Conservation (phyloP, 2,888 invertebrate genomes). For the Trypoxylon attenuatum region DNA sequence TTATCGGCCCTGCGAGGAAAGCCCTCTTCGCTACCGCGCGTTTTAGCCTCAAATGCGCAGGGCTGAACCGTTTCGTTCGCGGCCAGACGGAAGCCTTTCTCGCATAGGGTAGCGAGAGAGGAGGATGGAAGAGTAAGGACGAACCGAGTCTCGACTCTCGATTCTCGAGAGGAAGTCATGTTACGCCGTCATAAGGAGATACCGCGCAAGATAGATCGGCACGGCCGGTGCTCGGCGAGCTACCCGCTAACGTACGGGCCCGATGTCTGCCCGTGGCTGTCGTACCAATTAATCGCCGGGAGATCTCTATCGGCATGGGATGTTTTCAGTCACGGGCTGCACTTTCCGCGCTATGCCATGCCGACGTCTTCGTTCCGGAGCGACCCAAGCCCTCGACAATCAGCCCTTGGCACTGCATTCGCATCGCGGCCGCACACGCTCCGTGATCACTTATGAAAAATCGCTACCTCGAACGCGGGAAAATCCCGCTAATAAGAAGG, state of each 20-base stretch:
- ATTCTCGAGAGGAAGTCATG: slow-evolving; percentile 49
- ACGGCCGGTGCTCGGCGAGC: slow-evolving; percentile 34
- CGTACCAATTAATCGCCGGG: slow-evolving; percentile 72
- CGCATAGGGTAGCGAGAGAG: neutral
- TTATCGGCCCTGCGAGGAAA: slow-evolving; percentile 60
- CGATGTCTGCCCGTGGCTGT: slow-evolving; percentile 68
- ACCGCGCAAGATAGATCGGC: slow-evolving; percentile 49
- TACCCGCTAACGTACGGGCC: slow-evolving; percentile 44
- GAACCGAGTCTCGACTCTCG: too few relatives aligned
- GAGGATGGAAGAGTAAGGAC: neutral
- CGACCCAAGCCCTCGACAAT: too few relatives aligned
- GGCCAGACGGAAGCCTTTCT: neutral
- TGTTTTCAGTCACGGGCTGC: slow-evolving; percentile 55
- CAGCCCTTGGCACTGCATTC: too few relatives aligned
- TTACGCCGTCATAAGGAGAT: slow-evolving; percentile 53
- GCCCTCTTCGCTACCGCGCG: neutral
- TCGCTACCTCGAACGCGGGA: neutral
- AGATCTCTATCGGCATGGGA: slow-evolving; percentile 54
- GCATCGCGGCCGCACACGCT: neutral
- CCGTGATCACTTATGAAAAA: neutral
- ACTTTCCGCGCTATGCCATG: slow-evolving; percentile 25
- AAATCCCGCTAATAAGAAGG: neutral
- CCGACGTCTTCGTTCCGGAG: neutral
- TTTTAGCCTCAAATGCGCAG: neutral
- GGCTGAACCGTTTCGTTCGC: neutral